These are phyloP conservation scores for Xerus rutilus DNA, from an alignment of 2,797 vertebrate species.

Conservation along the genomic window DNA sequence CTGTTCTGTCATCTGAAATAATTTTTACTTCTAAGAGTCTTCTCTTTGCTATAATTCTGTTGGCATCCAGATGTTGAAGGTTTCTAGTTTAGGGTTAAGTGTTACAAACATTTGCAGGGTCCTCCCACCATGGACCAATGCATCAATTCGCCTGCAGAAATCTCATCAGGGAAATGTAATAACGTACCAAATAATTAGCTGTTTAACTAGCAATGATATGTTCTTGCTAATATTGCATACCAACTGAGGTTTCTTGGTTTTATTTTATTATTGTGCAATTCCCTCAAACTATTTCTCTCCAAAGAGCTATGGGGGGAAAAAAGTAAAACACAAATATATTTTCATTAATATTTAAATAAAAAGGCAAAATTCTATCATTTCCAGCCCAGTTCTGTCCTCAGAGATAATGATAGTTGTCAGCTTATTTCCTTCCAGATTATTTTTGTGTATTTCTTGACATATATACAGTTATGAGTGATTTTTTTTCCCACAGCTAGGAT, in stretches of 20 bases:
- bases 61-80: conserved; percentile 6
- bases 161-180: neutral
- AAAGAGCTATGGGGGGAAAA: neutral
- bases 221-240: neutral
- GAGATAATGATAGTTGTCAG: neutral
- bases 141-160: neutral
- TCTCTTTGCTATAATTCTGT: conserved; percentile 29
- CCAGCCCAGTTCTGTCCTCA: neutral
- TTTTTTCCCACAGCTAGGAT: neutral
- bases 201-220: neutral
- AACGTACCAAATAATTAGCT: conserved; percentile 44
- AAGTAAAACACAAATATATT: conserved; percentile 34
- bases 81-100: neutral
- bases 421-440: conserved; percentile 47
- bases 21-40: conserved; percentile 12
- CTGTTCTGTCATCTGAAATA: conserved; percentile 27
- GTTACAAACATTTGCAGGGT: conserved; percentile 22
- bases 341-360: conserved; percentile 67
- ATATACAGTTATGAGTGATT: neutral
- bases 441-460: conserved; percentile 52
- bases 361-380: conserved; percentile 19
- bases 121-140: neutral
- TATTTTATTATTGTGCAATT: conserved; percentile 39
- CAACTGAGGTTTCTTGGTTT: neutral
- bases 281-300: conserved; percentile 25